Base-by-base conservation (phyloP, 2,888 invertebrate genomes). In the Drosophila putrida region DNA sequence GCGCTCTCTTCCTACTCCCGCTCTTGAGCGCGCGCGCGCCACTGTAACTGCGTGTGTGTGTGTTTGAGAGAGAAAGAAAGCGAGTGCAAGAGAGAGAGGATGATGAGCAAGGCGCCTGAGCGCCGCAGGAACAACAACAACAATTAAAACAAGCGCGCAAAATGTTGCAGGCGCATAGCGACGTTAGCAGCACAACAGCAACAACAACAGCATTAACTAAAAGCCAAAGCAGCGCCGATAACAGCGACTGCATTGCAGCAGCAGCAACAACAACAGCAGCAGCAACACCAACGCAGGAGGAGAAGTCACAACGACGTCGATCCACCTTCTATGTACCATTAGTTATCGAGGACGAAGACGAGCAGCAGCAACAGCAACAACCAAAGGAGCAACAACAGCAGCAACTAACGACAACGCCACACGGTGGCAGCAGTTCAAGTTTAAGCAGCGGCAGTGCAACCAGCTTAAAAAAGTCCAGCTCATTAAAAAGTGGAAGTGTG, bases 281-380 rank as follows among this genome's bases (percentile, higher is more conserved):
- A 39, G 43, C 70, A 28, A 71, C 83, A 47, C 68, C 77, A 62
- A 79, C 82, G 41, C 68, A 82, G 13, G 91, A 91, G 62, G 94
- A 94, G 86, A 94, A 95, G 58, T 92, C 93, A 75, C 90, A 93
- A 72, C 93, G 95, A 53, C 94, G 96, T 68, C 94, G 96, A 72
- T 96, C 96, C 51, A 95, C 96, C 76, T 96, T 96, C 92, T 96
- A 96, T 92, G 95, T 96, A 75, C 95, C 96, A 76, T 93, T 96
- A 79, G 90, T 92, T 8, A 91, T 91, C 33, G 92, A 92, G 59
- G 90, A 91, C 90, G 89, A 90, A 67, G 79, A 78, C 38, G 67
- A 44, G 11, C 41, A 43, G 1, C 58, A 55, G n/a, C 53, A 55
- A 25, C 51, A 50, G 35, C 54, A 57, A 46, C 59, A 41, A 20